A percentile compares a stretch with the other conserved stretches of the same genome.
phyloP scores from a whole-genome alignment of 2,888 invertebrate genomes.

The Orthonychiurus folsomi region DNA sequence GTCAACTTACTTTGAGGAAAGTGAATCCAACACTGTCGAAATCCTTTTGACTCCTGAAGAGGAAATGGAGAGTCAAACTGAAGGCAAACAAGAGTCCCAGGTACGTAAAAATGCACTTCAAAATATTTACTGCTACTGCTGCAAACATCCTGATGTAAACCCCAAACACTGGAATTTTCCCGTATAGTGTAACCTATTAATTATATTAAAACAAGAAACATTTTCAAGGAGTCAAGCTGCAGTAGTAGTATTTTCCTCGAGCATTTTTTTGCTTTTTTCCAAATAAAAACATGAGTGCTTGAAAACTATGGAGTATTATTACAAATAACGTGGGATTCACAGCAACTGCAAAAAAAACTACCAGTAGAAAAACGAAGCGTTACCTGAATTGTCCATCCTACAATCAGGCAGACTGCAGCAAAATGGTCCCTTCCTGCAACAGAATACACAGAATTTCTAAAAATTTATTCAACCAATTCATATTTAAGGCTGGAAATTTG shows the following conservation, averaged over 20 bases:
- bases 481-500: no score
- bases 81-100: constrained; percentile 40
- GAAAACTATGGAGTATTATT: no score
- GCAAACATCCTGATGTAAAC: constrained; percentile 40
- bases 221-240: no score
- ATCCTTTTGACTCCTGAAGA: constrained; percentile 40
- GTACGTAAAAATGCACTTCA: constrained; percentile 41
- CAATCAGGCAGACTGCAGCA: constrained; percentile 41
- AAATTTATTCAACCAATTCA: no score
- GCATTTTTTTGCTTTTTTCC: no score
- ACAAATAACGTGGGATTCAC: not conserved
- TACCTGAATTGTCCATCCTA: constrained; percentile 41
- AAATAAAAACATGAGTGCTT: not conserved
- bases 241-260: no score
- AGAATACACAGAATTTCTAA: no score
- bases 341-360: not conserved
- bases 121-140: constrained; percentile 39
- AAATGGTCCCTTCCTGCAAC: constrained; percentile 40
- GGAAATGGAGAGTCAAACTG: constrained; percentile 40
- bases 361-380: no score
- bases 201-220: constrained; percentile 2
- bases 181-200: constrained; percentile 39
- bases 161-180: constrained; percentile 41
- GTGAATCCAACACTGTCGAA: constrained; percentile 41
- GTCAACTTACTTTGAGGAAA: constrained; percentile 37